Conservation (phyloP, 2,113 vertebrate genomes). For the Ceyx cyanopectus region DNA sequence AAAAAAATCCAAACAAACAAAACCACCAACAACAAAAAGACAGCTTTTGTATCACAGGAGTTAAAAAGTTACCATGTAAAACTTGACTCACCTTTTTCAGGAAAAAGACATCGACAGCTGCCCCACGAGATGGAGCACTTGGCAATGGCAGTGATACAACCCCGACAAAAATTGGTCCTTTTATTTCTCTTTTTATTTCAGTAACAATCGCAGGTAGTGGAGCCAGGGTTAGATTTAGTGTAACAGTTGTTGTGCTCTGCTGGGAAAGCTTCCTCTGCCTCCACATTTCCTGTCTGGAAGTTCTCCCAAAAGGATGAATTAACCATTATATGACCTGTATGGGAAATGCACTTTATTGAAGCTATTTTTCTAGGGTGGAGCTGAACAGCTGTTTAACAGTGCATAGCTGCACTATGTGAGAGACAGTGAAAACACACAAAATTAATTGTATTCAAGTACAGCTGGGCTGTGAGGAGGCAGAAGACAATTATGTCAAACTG, state of each 20-base stretch:
- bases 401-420: not conserved
- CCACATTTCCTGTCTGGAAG: slow-evolving; percentile 53
- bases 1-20: not conserved
- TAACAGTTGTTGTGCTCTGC: not conserved
- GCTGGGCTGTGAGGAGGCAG: not conserved
- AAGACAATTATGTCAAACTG: not conserved
- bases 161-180: not conserved
- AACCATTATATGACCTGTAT: slow-evolving; percentile 58
- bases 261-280: slow-evolving; percentile 56
- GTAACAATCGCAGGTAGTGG: slow-evolving; percentile 20
- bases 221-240: slow-evolving; percentile 36
- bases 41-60: not conserved
- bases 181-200: not conserved
- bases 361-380: slow-evolving; percentile 59
- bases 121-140: not conserved
- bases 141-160: not conserved
- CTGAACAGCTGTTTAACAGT: slow-evolving; percentile 41
- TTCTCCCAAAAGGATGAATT: slow-evolving; percentile 58
- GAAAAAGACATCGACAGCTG: not conserved
- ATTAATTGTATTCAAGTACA: not conserved
- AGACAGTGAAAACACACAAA: not conserved
- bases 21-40: not conserved
- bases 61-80: not conserved
- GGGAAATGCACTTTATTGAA: slow-evolving; percentile 54
- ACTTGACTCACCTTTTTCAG: not conserved